Conservation (phyloP, 2,797 vertebrate genomes). For the Thalassophryne amazonica region DNA sequence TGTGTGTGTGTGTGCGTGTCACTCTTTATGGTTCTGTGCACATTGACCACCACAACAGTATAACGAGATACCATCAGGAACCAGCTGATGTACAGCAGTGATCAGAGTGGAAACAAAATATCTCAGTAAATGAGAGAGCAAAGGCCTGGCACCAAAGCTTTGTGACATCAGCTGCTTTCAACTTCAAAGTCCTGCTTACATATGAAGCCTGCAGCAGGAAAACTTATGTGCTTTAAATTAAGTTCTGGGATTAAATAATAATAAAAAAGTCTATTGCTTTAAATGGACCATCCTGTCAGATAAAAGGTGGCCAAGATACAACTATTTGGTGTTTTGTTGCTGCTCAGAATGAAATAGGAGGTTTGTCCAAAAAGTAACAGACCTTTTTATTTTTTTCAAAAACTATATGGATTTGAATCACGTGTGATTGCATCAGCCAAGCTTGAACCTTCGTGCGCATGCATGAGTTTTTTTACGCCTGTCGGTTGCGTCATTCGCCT, state of each 20-base stretch:
- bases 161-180: slow-evolving; percentile 31
- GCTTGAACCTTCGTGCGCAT: no score
- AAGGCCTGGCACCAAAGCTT: slow-evolving; percentile 14
- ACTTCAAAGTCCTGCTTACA: slow-evolving; percentile 34
- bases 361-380: no score
- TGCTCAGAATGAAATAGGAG: no score
- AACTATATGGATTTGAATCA: no score
- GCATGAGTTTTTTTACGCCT: no score
- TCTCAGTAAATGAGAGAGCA: slow-evolving; percentile 28
- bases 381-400: no score
- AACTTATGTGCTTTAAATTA: neutral
- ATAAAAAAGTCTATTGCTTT: slow-evolving; percentile 4
- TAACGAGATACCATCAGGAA: slow-evolving; percentile 9
- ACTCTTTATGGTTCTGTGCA: slow-evolving; percentile 18
- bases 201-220: slow-evolving; percentile 23
- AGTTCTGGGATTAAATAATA: slow-evolving; percentile 1
- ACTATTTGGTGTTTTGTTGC: no score
- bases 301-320: no score
- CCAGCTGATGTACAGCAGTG: slow-evolving; percentile 19
- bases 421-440: no score
- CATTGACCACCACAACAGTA: slow-evolving; percentile 28
- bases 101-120: slow-evolving; percentile 14
- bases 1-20: neutral
- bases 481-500: no score
- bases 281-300: neutral